phyloP scores from a whole-genome alignment of 2,888 invertebrate genomes.

The Rhagium mordax region DNA sequence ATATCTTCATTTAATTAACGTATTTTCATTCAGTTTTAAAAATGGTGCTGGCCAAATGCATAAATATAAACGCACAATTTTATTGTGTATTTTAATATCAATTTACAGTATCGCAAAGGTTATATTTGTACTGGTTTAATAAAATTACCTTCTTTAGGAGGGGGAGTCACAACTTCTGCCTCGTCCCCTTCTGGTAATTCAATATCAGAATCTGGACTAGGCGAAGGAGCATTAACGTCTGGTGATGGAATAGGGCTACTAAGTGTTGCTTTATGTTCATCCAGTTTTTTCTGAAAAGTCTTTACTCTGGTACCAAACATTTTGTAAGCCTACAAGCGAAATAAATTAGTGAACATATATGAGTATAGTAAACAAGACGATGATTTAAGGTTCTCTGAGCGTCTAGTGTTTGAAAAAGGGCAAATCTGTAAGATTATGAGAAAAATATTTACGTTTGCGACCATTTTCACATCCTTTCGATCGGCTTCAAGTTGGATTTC shows the following conservation, averaged over 20 bases:
- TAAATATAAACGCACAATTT: no score
- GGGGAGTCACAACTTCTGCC: constrained; percentile 18
- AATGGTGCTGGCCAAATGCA: no score
- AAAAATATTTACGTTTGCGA: constrained; percentile 91
- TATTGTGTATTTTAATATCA: no score
- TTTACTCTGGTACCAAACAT: constrained; percentile 93
- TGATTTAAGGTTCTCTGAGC: no score
- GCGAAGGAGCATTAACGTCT: constrained; percentile 80
- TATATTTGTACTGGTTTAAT: not conserved
- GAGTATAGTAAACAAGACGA: not conserved
- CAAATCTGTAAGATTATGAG: not conserved
- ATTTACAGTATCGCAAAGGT: no score
- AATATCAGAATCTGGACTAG: constrained; percentile 87
- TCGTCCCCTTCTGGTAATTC: constrained; percentile 75
- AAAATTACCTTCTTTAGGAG: constrained; percentile 39
- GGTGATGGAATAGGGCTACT: constrained; percentile 81
- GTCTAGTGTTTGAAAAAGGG: not conserved
- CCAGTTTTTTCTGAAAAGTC: constrained; percentile 87
- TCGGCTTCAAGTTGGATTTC: constrained; percentile 92
- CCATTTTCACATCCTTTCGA: constrained; percentile 94
- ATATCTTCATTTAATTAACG: no score
- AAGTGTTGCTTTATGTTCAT: constrained; percentile 83
- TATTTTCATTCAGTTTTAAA: no score
- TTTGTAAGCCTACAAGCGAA: constrained; percentile 85
- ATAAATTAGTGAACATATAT: not conserved